Conservation (phyloP, 2,113 vertebrate species). For the Charadrius vociferus region DNA sequence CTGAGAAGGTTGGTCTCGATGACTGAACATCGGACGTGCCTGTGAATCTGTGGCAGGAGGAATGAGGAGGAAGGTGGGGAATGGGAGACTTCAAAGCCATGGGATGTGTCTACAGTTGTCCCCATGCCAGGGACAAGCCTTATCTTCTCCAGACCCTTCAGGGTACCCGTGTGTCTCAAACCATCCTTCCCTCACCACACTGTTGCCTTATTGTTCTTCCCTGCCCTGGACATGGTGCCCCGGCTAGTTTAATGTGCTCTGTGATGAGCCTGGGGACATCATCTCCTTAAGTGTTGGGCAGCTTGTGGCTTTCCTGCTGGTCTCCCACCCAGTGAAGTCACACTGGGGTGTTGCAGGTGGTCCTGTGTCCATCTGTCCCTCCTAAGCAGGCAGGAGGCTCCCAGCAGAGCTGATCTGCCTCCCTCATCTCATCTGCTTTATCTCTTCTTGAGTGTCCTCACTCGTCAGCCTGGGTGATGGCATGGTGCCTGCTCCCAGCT, state of each 20-base stretch:
- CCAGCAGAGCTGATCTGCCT: background rate
- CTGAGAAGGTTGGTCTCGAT: background rate
- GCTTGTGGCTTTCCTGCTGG: background rate
- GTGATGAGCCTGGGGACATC: background rate
- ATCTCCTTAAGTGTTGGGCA: background rate
- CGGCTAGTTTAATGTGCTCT: background rate
- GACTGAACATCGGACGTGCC: background rate
- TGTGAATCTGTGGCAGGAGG: background rate
- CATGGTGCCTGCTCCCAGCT: background rate
- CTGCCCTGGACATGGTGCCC: background rate
- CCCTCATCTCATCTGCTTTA: background rate
- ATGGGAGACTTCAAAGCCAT: background rate
- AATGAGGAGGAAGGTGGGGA: background rate
- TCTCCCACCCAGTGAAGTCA: background rate
- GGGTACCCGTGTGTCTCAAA: background rate
- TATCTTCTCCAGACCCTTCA: background rate
- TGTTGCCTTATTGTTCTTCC: background rate
- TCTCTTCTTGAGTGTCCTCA: background rate
- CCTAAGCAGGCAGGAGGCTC: background rate
- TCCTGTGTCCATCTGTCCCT: background rate
- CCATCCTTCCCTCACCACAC: background rate
- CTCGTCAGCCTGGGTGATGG: background rate
- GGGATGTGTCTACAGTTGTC: background rate
- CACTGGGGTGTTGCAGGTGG: background rate
- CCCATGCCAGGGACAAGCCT: background rate